Evolutionary conservation across 1,140 invertebrate species (phyloP).

Genomic region (Batillaria attramentaria): DNA sequence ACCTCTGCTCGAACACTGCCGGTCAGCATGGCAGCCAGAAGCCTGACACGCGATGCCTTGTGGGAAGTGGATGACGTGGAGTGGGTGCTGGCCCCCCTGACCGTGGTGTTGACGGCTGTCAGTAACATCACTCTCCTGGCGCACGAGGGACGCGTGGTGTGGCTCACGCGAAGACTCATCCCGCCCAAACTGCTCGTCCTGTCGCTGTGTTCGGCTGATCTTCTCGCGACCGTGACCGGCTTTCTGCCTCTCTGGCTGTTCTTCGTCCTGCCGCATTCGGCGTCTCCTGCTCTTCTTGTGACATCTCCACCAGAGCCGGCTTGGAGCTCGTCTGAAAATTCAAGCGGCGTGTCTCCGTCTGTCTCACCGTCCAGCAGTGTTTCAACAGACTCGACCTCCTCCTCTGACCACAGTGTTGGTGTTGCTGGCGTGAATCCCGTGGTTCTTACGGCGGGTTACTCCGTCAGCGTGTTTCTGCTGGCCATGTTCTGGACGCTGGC

Average conservation of each 20-base stretch:
- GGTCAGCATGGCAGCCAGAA: too few species aligned
- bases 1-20: background rate
- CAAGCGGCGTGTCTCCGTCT: background rate
- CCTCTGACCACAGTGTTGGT: too few species aligned
- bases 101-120: background rate
- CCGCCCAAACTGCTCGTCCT: conserved; percentile 26
- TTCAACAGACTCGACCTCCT: too few species aligned
- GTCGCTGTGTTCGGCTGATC: background rate
- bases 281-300: background rate
- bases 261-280: background rate
- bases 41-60: background rate
- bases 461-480: conserved; percentile 3
- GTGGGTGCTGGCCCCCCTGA: background rate
- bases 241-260: conserved; percentile 27
- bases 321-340: background rate
- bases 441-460: conserved; percentile 5
- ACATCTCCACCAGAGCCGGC: background rate
- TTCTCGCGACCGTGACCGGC: conserved; percentile 10
- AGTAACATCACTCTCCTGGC: conserved; percentile 21
- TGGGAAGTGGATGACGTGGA: conserved; percentile 9
- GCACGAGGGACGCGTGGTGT: conserved; percentile 22
- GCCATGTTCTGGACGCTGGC: conserved; percentile 26
- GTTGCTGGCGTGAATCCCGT: background rate
- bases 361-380: too few species aligned
- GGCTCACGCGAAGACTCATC: conserved; percentile 13